A percentile compares a stretch with the other conserved stretches of the same genome.
These are phyloP conservation scores for Odontocolon sp. DNA, from an alignment of 2,888 invertebrate genomes.

Conservation along the genomic window DNA sequence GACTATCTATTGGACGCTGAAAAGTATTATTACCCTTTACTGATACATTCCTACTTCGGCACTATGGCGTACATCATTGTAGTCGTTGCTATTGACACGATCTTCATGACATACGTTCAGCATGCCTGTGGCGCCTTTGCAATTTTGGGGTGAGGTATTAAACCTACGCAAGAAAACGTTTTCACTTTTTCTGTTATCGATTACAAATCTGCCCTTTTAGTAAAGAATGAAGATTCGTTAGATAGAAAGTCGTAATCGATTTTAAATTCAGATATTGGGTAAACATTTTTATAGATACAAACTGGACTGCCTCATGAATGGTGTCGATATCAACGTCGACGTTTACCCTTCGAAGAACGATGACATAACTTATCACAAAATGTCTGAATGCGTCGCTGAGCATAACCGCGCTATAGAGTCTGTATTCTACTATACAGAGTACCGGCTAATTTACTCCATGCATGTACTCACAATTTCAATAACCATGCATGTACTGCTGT, in stretches of 20 bases:
- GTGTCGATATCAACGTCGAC: constrained; percentile 52
- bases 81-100: constrained; percentile 62
- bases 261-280: neutral
- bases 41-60: constrained; percentile 63
- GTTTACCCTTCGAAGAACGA: constrained; percentile 52
- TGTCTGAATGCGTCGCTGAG: constrained; percentile 59
- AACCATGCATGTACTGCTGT: too few species aligned
- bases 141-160: constrained; percentile 61
- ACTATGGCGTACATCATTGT: constrained; percentile 60
- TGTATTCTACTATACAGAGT: neutral
- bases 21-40: constrained; percentile 62
- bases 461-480: too few species aligned
- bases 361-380: constrained; percentile 54
- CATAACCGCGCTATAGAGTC: constrained; percentile 61
- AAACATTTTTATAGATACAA: constrained; percentile 60
- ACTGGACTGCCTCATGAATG: constrained; percentile 59
- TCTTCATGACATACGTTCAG: constrained; percentile 62
- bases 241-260: neutral
- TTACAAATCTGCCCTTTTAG: neutral
- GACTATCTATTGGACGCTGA: constrained; percentile 64
- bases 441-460: neutral
- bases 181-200: neutral
- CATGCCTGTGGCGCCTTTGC: constrained; percentile 64
- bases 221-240: neutral
- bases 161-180: neutral